These are phyloP conservation scores for Grallaria varia DNA, from an alignment of 2,113 vertebrate genomes.

Conservation along the genomic window DNA sequence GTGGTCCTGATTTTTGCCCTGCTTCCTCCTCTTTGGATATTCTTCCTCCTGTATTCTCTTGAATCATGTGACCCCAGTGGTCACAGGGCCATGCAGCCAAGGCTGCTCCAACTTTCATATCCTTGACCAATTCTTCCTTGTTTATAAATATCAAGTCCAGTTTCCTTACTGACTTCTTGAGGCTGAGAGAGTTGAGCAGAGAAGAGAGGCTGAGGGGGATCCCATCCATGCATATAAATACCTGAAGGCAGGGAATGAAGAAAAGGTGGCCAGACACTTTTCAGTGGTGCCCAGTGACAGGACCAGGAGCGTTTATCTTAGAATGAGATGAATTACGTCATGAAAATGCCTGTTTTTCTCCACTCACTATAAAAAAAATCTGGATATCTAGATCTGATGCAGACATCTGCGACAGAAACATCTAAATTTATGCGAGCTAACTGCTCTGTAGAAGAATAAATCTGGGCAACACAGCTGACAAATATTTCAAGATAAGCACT, in stretches of 20 bases:
- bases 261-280: neutral
- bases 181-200: neutral
- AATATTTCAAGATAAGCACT: neutral
- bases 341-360: neutral
- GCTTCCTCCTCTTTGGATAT: neutral
- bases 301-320: neutral
- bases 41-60: neutral
- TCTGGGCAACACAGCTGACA: neutral
- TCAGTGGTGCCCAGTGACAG: neutral
- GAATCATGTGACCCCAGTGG: neutral
- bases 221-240: neutral
- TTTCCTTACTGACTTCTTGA: neutral
- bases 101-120: neutral
- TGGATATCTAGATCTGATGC: neutral
- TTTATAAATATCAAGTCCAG: neutral
- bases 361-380: neutral
- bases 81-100: neutral
- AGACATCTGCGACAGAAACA: neutral
- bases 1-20: neutral
- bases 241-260: neutral
- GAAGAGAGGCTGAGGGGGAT: neutral
- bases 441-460: neutral
- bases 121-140: neutral
- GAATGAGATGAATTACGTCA: neutral
- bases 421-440: neutral